Conservation (phyloP, 2,113 vertebrate genomes). For the Catharus fuscescens region DNA sequence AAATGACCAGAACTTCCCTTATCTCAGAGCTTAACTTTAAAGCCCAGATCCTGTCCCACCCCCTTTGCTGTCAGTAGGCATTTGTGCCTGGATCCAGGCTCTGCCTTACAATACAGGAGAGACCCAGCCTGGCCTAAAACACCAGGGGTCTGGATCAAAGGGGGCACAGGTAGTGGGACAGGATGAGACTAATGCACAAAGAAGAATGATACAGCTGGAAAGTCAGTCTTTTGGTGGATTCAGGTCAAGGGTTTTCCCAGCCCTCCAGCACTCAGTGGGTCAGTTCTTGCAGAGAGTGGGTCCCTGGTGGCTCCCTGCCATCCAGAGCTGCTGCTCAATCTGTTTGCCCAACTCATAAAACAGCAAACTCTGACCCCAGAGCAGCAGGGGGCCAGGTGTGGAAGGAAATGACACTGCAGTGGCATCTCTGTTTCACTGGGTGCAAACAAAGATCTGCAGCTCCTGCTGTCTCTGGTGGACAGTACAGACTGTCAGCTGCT, state of each 20-base stretch:
- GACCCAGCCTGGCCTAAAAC: neutral
- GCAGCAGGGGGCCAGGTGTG: neutral
- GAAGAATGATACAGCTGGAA: neutral
- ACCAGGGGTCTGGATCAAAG: fast-evolving
- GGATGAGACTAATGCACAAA: fast-evolving
- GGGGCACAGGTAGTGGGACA: neutral
- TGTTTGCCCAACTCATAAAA: neutral
- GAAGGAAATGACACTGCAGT: neutral
- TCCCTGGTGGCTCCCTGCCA: neutral
- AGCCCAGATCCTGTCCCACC: neutral
- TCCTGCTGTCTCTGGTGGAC: neutral
- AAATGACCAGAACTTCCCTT: conserved; percentile 1
- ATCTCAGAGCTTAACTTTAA: neutral
- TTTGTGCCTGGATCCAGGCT: neutral
- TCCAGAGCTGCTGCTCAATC: neutral
- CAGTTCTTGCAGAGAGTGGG: neutral
- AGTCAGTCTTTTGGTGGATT: neutral
- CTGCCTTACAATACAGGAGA: fast-evolving
- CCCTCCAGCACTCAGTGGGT: neutral
- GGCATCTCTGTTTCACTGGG: neutral
- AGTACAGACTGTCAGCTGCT: neutral
- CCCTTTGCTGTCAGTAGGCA: neutral
- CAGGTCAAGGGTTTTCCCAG: neutral
- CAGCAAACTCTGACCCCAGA: neutral
- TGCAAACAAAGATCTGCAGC: neutral